Evolutionary conservation across 2,888 invertebrate genomes (phyloP).

Genomic region (Microdon myrmicae): DNA sequence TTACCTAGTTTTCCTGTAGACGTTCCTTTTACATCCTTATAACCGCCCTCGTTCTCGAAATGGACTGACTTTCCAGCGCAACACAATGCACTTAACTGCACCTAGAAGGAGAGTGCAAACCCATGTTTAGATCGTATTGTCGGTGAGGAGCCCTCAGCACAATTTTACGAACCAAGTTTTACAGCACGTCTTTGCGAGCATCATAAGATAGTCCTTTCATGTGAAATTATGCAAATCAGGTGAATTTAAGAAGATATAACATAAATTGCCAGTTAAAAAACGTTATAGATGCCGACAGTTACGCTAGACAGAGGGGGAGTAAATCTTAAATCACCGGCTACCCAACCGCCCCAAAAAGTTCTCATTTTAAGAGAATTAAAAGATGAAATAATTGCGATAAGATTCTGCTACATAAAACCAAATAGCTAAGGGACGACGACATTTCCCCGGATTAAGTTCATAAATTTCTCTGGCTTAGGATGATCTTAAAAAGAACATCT

Average conservation of each 20-base stretch:
- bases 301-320: slow-evolving; percentile 25
- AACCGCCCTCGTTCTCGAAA: no score
- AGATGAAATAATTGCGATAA: slow-evolving; percentile 49
- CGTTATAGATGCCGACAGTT: slow-evolving; percentile 24
- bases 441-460: slow-evolving; percentile 45
- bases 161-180: no score
- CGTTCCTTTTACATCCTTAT: no score
- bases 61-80: no score
- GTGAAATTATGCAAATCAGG: slow-evolving; percentile 43
- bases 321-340: slow-evolving; percentile 25
- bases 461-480: slow-evolving; percentile 44
- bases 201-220: neutral
- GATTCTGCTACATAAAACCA: slow-evolving; percentile 42
- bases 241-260: slow-evolving; percentile 45
- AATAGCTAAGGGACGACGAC: slow-evolving; percentile 42
- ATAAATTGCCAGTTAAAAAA: slow-evolving; percentile 32
- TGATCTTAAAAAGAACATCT: no score
- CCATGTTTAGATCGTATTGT: no score
- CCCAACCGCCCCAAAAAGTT: slow-evolving; percentile 19
- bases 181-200: no score
- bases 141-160: no score
- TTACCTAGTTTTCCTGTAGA: no score
- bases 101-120: no score
- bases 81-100: no score
- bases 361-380: slow-evolving; percentile 49